Evolutionary conservation across 2,888 invertebrate species (phyloP), one percentile per base, ranked within the genome.

Genomic region (Harmothoe impar): DNA sequence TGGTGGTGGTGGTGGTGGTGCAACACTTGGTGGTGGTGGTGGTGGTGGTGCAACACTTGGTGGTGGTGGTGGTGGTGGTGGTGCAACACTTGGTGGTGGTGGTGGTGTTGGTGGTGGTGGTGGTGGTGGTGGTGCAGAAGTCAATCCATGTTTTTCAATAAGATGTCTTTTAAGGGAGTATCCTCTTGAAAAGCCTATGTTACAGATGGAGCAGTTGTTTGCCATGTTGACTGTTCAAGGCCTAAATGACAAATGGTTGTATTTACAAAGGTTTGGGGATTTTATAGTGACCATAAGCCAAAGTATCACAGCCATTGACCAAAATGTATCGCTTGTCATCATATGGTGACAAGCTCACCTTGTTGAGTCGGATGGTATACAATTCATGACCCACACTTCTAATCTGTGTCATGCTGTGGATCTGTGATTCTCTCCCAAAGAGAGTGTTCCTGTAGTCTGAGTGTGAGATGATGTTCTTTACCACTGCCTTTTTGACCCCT

Each of bases 311-410:
- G n/a, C n/a, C n/a, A n/a, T n/a, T n/a, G n/a, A 51, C 3, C 3
- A 86, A 25, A n/a, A 86, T 54, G 29, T 86, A 86, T 17, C 86
- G 12, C 25, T 86, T 86, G 54, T 86, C 86, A 54, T n/a, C n/a
- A n/a, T 52, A 15, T 35, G 35, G 52, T 86, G 35, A n/a, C n/a
- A n/a, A n/a, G n/a, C n/a, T n/a, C n/a, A n/a, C n/a, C n/a, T n/a
- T n/a, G n/a, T n/a, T n/a, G 12, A 86, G n/a, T 15, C 29, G 5
- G 7, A 86, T 25, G 23, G 86, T 86, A 52, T 86, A 86, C 3
- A 86, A 12, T 52, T 54, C 29, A 54, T 86, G 86, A 10, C 29
- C 12, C 10, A n/a, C 10, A 52, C 86, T 86, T 10, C 86, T 12
- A 20, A 86, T 86, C 25, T 86, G 86, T 17, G 52, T 86, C 86